phyloP scores from a whole-genome alignment of 53 echinoderm and acorn worm species.

The Henricia sp. region DNA sequence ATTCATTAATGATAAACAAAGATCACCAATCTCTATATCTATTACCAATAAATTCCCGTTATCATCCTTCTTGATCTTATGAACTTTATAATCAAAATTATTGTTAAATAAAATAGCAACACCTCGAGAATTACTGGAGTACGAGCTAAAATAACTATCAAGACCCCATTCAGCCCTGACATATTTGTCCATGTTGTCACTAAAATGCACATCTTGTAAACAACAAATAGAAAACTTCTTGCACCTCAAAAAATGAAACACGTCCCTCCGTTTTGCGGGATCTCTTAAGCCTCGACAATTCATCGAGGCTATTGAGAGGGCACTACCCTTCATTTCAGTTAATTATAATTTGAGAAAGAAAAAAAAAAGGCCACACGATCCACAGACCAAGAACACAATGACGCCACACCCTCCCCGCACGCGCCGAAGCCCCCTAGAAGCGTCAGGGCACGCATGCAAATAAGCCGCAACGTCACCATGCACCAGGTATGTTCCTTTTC shows the following conservation, averaged over 20 bases:
- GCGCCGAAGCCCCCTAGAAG: too few species aligned
- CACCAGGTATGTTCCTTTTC: too few species aligned
- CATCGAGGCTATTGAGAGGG: slow-evolving; percentile 29
- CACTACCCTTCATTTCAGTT: not conserved
- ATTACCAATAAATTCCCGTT: slow-evolving; percentile 19
- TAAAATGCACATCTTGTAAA: slow-evolving; percentile 45
- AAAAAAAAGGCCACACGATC: too few species aligned
- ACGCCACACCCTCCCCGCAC: too few species aligned
- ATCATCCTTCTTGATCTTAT: slow-evolving; percentile 17
- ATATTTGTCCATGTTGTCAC: not conserved
- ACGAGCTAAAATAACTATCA: slow-evolving; percentile 16
- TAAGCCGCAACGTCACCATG: too few species aligned
- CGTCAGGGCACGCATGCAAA: too few species aligned
- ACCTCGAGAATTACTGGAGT: slow-evolving; percentile 13
- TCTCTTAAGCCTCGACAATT: slow-evolving; percentile 31
- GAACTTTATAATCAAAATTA: slow-evolving; percentile 44
- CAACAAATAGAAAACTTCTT: slow-evolving; percentile 35
- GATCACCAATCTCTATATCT: slow-evolving; percentile 30
- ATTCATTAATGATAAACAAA: slow-evolving; percentile 1
- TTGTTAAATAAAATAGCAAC: slow-evolving; percentile 46
- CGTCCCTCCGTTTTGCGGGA: slow-evolving; percentile 4
- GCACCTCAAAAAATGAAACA: not conserved
- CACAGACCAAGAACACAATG: too few species aligned
- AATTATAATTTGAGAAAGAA: not conserved
- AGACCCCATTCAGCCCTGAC: slow-evolving; percentile 21